Conservation (phyloP, 2,113 vertebrate species). For the Micromys minutus region DNA sequence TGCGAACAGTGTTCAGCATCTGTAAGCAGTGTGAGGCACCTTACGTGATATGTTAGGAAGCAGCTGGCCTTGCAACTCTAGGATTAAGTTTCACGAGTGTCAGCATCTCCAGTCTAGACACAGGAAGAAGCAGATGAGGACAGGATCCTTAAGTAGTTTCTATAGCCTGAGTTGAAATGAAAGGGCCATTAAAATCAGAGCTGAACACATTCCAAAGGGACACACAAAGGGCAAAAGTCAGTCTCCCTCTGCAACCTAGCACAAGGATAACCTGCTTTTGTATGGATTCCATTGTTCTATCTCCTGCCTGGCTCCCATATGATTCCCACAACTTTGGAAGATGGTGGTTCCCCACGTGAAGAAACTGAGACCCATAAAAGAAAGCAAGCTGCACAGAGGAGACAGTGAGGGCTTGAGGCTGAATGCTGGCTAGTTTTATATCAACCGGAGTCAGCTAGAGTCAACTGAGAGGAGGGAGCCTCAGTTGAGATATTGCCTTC, state of each 20-base stretch:
- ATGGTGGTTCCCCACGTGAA: neutral
- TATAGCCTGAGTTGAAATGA: slow-evolving; percentile 33
- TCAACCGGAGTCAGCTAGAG: neutral
- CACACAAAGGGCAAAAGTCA: neutral
- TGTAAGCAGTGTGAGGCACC: neutral
- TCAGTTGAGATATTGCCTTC: neutral
- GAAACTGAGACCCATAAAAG: neutral
- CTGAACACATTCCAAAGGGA: slow-evolving; percentile 1
- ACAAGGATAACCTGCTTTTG: neutral
- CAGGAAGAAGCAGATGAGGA: neutral
- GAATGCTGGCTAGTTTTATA: neutral
- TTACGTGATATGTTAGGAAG: slow-evolving; percentile 15
- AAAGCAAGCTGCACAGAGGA: neutral
- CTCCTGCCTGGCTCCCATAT: neutral
- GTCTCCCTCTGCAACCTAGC: neutral
- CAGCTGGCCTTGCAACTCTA: slow-evolving; percentile 10
- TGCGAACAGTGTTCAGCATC: slow-evolving; percentile 9
- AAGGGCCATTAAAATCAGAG: slow-evolving; percentile 9
- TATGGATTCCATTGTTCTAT: neutral
- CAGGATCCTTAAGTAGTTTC: slow-evolving; percentile 12
- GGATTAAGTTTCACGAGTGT: neutral
- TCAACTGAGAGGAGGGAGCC: neutral
- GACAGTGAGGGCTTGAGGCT: neutral
- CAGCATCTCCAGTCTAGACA: slow-evolving; percentile 47
- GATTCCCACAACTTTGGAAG: neutral